Evolutionary conservation across 2,888 invertebrate genomes (phyloP).

Genomic region (Tricholauxania praeusta): DNA sequence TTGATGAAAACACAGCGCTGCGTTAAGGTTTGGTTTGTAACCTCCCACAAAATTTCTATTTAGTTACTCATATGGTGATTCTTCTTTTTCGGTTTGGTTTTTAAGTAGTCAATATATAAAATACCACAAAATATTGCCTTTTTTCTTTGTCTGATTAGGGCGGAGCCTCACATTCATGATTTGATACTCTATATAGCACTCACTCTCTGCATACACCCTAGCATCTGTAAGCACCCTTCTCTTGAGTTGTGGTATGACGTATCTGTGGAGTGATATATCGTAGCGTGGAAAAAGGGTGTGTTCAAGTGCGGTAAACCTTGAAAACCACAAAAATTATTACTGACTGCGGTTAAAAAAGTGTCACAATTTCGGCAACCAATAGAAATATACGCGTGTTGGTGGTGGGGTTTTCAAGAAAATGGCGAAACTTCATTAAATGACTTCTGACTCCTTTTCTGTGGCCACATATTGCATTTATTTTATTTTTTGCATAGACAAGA

Average conservation of each 20-base stretch:
- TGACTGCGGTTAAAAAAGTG: conserved; percentile 59
- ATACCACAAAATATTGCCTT: conserved; percentile 28
- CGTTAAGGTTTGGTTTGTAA: not conserved
- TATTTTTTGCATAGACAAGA: no score
- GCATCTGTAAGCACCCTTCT: not conserved
- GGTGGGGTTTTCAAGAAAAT: conserved; percentile 22
- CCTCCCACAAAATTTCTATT: conserved; percentile 29
- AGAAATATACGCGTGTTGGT: conserved; percentile 16
- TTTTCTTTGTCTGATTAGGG: conserved; percentile 9
- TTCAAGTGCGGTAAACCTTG: conserved; percentile 40
- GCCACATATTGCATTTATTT: no score
- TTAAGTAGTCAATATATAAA: not conserved
- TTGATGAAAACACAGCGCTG: not conserved
- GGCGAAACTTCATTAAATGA: not conserved
- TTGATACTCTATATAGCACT: not conserved
- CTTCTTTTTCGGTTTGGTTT: conserved; percentile 1
- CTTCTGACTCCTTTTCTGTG: no score
- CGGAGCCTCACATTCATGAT: conserved; percentile 27
- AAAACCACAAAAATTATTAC: conserved; percentile 52
- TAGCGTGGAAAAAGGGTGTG: conserved; percentile 47
- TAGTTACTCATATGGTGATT: not conserved
- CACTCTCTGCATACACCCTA: not conserved
- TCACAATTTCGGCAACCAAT: conserved; percentile 52
- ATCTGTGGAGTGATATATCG: not conserved
- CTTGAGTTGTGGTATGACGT: not conserved